These are phyloP conservation scores for Dynastes maya DNA, from an alignment of 2,888 invertebrate genomes.

Conservation along the genomic window DNA sequence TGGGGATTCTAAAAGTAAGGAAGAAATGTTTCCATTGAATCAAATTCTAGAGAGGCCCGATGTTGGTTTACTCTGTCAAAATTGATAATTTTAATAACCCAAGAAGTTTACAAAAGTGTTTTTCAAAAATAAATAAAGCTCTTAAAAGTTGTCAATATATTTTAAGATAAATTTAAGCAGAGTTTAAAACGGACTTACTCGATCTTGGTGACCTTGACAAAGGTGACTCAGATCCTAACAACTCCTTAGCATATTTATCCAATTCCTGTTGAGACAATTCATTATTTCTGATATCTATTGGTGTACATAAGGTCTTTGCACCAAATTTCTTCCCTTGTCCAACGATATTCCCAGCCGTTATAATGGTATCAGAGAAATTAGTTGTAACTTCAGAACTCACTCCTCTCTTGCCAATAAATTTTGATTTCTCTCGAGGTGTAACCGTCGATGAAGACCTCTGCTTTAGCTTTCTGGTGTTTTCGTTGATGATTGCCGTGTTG, in stretches of 20 bases:
- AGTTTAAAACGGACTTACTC: conserved; percentile 29
- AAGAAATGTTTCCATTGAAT: background rate
- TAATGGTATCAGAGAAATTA: conserved; percentile 50
- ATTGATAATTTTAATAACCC: too few species aligned
- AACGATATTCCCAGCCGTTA: conserved; percentile 22
- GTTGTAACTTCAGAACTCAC: conserved; percentile 20
- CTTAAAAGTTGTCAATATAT: too few species aligned
- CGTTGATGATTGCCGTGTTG: background rate
- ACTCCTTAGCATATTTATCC: conserved; percentile 51
- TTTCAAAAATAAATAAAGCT: too few species aligned
- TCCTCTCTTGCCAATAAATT: conserved; percentile 36
- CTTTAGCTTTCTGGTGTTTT: conserved; percentile 35
- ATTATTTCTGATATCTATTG: conserved; percentile 27
- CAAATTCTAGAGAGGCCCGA: too few species aligned
- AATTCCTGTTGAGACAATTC: conserved; percentile 50
- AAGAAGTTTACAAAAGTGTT: too few species aligned
- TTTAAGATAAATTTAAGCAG: too few species aligned
- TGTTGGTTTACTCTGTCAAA: too few species aligned
- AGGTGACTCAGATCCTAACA: conserved; percentile 42
- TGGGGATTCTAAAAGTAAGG: conserved; percentile 17
- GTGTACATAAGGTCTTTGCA: conserved; percentile 28
- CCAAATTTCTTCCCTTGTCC: conserved; percentile 27
- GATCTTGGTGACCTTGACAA: conserved; percentile 45
- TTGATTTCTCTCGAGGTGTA: conserved; percentile 29
- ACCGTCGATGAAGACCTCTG: conserved; percentile 47